These are phyloP conservation scores for Drosophila barbarae DNA, from an alignment of 2,888 invertebrate species.

Conservation along the genomic window DNA sequence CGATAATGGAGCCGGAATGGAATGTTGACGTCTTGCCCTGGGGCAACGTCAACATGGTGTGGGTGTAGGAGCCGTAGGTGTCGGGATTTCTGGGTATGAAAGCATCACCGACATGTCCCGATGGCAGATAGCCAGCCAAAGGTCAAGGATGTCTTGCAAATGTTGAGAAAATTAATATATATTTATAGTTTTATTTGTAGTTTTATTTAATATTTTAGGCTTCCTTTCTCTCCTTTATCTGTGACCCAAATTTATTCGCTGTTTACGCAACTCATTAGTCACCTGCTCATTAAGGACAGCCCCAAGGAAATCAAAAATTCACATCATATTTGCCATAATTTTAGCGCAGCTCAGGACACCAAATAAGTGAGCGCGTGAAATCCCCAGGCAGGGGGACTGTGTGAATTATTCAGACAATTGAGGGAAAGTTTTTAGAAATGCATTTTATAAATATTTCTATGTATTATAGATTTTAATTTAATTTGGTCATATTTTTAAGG, in stretches of 20 bases:
- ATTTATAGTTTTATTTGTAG: background rate
- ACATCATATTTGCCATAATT: slow-evolving; percentile 68
- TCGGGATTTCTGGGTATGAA: slow-evolving; percentile 54
- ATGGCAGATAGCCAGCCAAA: slow-evolving; percentile 32
- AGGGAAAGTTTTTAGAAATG: background rate
- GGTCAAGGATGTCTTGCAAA: slow-evolving; percentile 61
- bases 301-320: slow-evolving; percentile 51
- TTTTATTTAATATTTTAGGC: background rate
- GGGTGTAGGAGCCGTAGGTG: slow-evolving; percentile 57
- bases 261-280: slow-evolving; percentile 47
- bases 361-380: slow-evolving; percentile 52
- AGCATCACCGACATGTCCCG: slow-evolving; percentile 39
- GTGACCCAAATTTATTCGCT: background rate
- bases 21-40: slow-evolving; percentile 62
- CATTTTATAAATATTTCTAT: background rate
- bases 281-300: slow-evolving; percentile 55
- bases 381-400: slow-evolving; percentile 39
- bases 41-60: slow-evolving; percentile 55
- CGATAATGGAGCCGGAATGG: slow-evolving; percentile 63
- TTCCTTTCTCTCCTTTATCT: background rate
- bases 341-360: slow-evolving; percentile 41
- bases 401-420: slow-evolving; percentile 12
- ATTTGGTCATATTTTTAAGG: background rate
- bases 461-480: background rate
- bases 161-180: slow-evolving; percentile 1